These are phyloP conservation scores for Crotalus tigris DNA, from an alignment of 2,113 vertebrate genomes.

Conservation along the genomic window DNA sequence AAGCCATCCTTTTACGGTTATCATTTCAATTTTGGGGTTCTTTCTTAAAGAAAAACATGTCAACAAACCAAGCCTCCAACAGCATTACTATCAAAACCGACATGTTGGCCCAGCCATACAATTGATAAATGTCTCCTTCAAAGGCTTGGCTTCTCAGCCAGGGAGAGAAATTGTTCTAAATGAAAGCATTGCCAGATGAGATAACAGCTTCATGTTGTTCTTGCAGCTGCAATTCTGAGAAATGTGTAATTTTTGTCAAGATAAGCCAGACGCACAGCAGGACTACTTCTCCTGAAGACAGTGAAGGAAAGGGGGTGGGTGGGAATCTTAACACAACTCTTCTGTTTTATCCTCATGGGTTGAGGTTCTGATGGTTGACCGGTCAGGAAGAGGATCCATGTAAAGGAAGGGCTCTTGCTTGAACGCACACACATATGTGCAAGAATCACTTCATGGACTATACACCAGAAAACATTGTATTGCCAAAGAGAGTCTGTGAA, in stretches of 20 bases:
- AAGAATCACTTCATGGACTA: too few relatives aligned
- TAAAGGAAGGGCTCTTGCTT: not conserved
- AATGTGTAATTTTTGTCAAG: conserved; percentile 11
- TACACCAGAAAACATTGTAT: too few relatives aligned
- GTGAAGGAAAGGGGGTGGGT: not conserved
- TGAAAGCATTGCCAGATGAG: not conserved
- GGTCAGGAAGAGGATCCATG: not conserved
- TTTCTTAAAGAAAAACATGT: not conserved
- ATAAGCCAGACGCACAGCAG: not conserved
- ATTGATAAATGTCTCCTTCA: not conserved
- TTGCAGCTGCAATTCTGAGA: not conserved
- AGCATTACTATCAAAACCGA: not conserved
- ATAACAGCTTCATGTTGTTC: not conserved
- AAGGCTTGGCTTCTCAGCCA: not conserved
- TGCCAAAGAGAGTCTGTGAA: too few relatives aligned
- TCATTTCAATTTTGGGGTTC: not conserved
- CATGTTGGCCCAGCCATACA: not conserved
- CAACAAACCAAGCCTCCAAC: not conserved
- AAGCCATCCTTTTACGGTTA: not conserved
- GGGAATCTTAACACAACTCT: not conserved
- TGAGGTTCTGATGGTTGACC: not conserved
- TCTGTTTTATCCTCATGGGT: not conserved
- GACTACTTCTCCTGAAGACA: not conserved
- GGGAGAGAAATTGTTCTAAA: not conserved
- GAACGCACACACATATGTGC: too few relatives aligned